A percentile compares a stretch with the other conserved stretches of the same genome.
These are phyloP conservation scores for Heliothis peltigera DNA, from an alignment of 2,888 invertebrate genomes.

Conservation along the genomic window DNA sequence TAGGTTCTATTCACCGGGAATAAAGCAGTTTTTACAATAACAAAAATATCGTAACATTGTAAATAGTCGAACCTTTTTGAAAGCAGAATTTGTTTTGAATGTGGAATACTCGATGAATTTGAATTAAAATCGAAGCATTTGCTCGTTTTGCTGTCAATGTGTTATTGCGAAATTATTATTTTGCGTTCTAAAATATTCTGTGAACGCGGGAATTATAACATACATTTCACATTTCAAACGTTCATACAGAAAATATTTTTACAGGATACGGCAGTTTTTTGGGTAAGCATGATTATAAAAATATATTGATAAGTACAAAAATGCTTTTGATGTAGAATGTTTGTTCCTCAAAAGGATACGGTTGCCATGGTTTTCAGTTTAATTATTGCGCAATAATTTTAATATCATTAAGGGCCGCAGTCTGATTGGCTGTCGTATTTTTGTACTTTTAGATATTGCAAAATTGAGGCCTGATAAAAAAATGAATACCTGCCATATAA, in stretches of 20 bases:
- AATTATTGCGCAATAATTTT: no score
- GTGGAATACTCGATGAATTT: neutral
- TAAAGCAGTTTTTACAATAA: neutral
- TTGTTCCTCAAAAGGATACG: no score
- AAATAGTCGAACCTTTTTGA: neutral
- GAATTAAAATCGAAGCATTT: neutral
- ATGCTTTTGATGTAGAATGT: no score
- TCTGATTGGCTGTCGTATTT: no score
- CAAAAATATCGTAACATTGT: neutral
- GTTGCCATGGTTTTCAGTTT: no score
- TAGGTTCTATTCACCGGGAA: neutral
- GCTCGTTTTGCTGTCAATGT: conserved; percentile 1
- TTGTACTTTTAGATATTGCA: no score
- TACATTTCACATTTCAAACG: conserved; percentile 1
- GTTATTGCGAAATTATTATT: conserved; percentile 2
- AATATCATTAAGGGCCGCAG: no score
- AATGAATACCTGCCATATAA: no score
- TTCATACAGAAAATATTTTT: neutral
- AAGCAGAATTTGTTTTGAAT: conserved; percentile 1
- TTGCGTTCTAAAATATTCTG: neutral
- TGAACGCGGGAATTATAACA: neutral
- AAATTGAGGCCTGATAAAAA: no score
- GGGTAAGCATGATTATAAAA: neutral
- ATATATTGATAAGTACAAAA: no score
- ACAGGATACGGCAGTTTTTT: neutral